These are phyloP conservation scores for Peromyscus attwateri DNA, from an alignment of 2,797 vertebrate genomes.

Conservation along the genomic window DNA sequence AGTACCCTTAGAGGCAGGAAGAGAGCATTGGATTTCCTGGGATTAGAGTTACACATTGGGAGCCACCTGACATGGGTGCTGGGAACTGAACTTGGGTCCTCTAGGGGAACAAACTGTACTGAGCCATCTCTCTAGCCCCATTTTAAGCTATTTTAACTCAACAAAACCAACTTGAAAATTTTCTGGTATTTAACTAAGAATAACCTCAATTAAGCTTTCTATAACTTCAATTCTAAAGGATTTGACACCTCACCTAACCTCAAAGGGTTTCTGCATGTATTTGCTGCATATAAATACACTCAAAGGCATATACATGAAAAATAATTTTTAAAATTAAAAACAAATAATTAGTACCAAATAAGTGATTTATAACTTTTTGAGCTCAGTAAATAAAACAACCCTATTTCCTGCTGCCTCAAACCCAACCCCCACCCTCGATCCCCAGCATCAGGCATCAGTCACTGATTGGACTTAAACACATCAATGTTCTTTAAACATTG, in stretches of 20 bases:
- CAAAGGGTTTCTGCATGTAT: not conserved
- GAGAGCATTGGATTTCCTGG: not conserved
- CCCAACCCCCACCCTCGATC: too few relatives aligned
- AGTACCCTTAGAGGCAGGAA: not conserved
- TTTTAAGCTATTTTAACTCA: conserved; percentile 2
- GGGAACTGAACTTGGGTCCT: not conserved
- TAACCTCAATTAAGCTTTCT: not conserved
- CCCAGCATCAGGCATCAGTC: conserved; percentile 18
- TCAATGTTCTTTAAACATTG: not conserved
- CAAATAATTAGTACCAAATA: conserved; percentile 24
- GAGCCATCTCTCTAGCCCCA: not conserved
- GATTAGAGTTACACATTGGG: not conserved
- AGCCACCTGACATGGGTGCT: not conserved
- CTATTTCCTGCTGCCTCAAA: not conserved
- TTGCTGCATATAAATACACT: not conserved
- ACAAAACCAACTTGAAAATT: not conserved
- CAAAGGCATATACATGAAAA: not conserved
- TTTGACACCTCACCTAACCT: not conserved
- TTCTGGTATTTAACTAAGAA: not conserved
- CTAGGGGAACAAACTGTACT: not conserved
- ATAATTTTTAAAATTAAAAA: not conserved
- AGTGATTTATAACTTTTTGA: conserved; percentile 49
- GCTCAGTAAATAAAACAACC: conserved; percentile 12
- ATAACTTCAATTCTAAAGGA: not conserved
- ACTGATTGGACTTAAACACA: not conserved